These are phyloP conservation scores for Drosophila longiperda DNA, from an alignment of 2,888 invertebrate species.

Conservation along the genomic window DNA sequence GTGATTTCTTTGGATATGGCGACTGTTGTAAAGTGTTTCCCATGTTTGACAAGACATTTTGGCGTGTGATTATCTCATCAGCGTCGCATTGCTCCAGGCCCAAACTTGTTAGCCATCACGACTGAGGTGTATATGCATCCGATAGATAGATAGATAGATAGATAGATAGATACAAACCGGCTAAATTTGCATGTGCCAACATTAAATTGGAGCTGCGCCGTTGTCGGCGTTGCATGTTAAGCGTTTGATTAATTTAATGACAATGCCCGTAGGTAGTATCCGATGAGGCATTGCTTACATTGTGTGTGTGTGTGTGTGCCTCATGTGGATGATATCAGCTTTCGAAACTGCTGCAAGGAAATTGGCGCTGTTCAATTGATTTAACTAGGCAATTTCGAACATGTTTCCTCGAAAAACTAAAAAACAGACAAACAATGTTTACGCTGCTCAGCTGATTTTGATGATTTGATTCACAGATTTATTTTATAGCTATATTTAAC, in stretches of 20 bases:
- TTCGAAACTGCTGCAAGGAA: constrained; percentile 18
- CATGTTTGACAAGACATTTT: constrained; percentile 69
- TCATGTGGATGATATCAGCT: constrained; percentile 36
- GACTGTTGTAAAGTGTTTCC: constrained; percentile 57
- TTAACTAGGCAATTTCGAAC: constrained; percentile 19
- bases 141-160: constrained; percentile 36
- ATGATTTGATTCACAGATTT: constrained; percentile 33
- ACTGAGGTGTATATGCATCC: constrained; percentile 29
- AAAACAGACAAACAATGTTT: neutral
- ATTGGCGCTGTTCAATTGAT: constrained; percentile 32
- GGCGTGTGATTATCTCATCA: constrained; percentile 75
- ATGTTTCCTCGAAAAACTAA: neutral
- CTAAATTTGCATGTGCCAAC: constrained; percentile 75
- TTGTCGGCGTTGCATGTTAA: constrained; percentile 62
- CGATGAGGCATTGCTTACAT: constrained; percentile 41
- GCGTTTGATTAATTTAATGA: constrained; percentile 79
- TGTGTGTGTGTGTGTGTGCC: neutral
- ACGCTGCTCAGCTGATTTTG: neutral
- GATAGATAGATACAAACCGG: constrained; percentile 33
- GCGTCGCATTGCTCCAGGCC: constrained; percentile 46
- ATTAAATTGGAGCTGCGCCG: constrained; percentile 66
- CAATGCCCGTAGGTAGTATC: constrained; percentile 66
- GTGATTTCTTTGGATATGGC: constrained; percentile 10
- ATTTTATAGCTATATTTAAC: constrained; percentile 46
- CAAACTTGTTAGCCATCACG: constrained; percentile 46